Base-by-base conservation (phyloP, 2,888 invertebrate species). In the Taenaris catops region DNA sequence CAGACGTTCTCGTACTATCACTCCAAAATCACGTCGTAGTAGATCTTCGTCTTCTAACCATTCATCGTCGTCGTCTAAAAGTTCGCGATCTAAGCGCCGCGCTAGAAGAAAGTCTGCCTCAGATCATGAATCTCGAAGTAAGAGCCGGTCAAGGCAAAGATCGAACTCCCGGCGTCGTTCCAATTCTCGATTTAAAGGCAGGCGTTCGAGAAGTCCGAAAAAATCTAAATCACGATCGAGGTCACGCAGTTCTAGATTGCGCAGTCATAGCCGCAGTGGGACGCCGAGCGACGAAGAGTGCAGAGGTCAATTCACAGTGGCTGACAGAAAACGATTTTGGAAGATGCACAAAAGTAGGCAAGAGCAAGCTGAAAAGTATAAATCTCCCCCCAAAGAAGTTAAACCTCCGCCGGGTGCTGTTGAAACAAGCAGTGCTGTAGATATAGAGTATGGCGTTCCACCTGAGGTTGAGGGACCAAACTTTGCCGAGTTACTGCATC, bases 391-490 rank as follows among this genome's bases (percentile, higher is more conserved):
- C 1, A 74, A 71, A 33, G 81, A 81, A 53, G 33, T 73, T 2
- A 78, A 71, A 44, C 76, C 83, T 1, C 83, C 81, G 0, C 80
- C 84, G 0, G 81, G 81, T 0, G 84, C 79, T 0, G 46, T 73
- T 2, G 83, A 80, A 39, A 58, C 69, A 1, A 61, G 68, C 0
- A 55, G 59, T 1, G 57, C 68, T 1, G 78, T 78, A 29, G 83
- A 80, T 41, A 65, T 86, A 8, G 60, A 80, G 38, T 86, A 86
- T 51, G 79, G 81, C 0, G 83, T 63, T 31, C 86, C 86, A 1
- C 86, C 86, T 1, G 84, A 84, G 46, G 63, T 84, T 0, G 86
- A 80, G 46, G 86, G 86, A 0, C 84, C 76, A 0, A 84, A 86
- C 44, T 86, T 75, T 48, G 84, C 80, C 0, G 86, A 86, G 31